Conservation (phyloP, 2,797 vertebrate genomes). For the Cottoperca gobio region DNA sequence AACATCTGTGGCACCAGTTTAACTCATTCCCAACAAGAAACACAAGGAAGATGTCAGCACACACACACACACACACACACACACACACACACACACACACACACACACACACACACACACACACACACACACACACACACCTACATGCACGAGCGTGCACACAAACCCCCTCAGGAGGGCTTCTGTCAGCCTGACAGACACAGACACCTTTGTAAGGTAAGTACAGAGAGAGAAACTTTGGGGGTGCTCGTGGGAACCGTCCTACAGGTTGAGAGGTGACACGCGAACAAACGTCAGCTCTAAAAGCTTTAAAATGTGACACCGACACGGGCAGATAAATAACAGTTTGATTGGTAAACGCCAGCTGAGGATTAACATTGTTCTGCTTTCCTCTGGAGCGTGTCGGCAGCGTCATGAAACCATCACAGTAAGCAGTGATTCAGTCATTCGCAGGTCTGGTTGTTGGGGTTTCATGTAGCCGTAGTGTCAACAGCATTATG, state of each 20-base stretch:
- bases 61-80: too few species aligned
- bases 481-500: not conserved
- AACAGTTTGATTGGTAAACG: not conserved
- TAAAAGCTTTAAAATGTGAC: not conserved
- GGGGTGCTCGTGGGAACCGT: slow-evolving; percentile 15
- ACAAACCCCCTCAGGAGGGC: slow-evolving; percentile 36
- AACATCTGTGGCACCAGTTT: slow-evolving; percentile 26
- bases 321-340: too few species aligned
- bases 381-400: not conserved
- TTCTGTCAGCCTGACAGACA: slow-evolving; percentile 43
- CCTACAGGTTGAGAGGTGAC: slow-evolving; percentile 9
- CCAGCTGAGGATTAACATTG: too few species aligned
- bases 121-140: too few species aligned
- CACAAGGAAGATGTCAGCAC: too few species aligned
- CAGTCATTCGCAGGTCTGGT: slow-evolving; percentile 1
- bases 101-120: too few species aligned
- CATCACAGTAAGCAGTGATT: not conserved
- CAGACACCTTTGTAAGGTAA: slow-evolving; percentile 25
- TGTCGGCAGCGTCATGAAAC: not conserved
- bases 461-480: not conserved
- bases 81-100: too few species aligned
- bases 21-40: not conserved
- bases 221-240: slow-evolving; percentile 8
- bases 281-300: slow-evolving; percentile 1
- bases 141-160: not conserved